Base-by-base conservation (phyloP, 2,113 vertebrate genomes). In the Chelonoidis abingdonii region DNA sequence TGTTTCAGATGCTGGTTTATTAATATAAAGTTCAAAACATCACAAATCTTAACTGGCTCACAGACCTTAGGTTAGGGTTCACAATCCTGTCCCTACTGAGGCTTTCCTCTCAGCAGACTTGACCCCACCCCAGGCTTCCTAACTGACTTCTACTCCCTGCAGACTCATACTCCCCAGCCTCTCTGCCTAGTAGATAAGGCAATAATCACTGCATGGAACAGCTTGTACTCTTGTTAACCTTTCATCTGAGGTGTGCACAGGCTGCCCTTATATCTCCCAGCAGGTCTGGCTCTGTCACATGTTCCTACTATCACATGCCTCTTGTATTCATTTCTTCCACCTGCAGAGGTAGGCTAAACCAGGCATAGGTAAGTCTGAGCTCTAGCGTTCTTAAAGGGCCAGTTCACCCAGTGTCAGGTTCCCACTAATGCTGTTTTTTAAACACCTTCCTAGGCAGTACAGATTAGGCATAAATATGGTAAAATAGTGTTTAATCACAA, bases 41-140 rank as follows among this genome's bases (percentile, higher is more conserved):
- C 69, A 44, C 38, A 69, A n/a, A n/a, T 69, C 65, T 69, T 69
- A 35, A 69, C 16, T 69, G 65, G 35, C 29, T 38, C 8, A 35
- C 35, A 76, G 25, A 24, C 24, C 9, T 38, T 5, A 13, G 35
- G 29, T 12, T 14, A 21, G 14, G 5, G 10, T 21, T 69, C 7
- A 4, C 53, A 65, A 8, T 7, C 31, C 12, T 10, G 29, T 0
- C 0, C 10, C 50, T 0, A 0, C 2, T 75, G 31, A 25, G 87
- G 2, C 10, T 47, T 84, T 21, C 8, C 0, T 89, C 72, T 25
- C 49, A 85, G 10, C 2, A 79, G 72, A 2, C 16, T 89, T 49
- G 62, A 53, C 1, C 82, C 56, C 13, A 19, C 8, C 5, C 87
- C 22, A 13, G 31, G 35, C 2, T 0, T 22, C 22, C 2, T 16